Evolutionary conservation across 2,888 invertebrate genomes (phyloP), one percentile per base, ranked within the genome.

Genomic region (Hetaerina titia): DNA sequence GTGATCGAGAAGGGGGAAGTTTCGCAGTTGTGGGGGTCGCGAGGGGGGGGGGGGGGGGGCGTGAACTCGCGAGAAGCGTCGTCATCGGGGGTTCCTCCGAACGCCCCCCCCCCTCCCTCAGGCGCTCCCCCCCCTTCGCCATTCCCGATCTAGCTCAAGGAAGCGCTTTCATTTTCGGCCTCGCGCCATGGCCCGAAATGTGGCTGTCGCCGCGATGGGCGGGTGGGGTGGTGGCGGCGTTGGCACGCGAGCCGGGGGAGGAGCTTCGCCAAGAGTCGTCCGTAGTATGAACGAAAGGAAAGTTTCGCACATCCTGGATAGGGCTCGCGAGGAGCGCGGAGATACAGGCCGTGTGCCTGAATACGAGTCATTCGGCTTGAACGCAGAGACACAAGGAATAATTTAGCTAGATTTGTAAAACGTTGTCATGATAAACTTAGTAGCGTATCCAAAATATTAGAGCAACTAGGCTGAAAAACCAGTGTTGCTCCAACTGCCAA

Each of bases 81-180:
- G 81, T 81, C 81, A 81, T 31, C 45, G 45, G 81, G 81, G 81
- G 13, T 25, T 31, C 25, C 22, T 31, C 81, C 81, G 25, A 15
- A 81, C 25, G 69, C 69, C 69, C 69, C 69, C 69, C 4, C 45
- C 69, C n/a, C 31, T 31, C 69, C 6, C 69, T 4, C 69, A 22
- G n/a, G 8, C 22, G 2, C 69, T 69, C 22, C 22, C 69, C 69
- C 19, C 0, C 69, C 19, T 22, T 8, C n/a, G 31, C 81, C 81
- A 15, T 31, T 15, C 81, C 81, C 31, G 81, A 81, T 81, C 81
- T 81, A 81, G 81, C 81, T 81, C 81, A 81, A 81, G 81, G 81
- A 81, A 81, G 31, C 81, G 81, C 81, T 81, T 81, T 81, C 81
- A 81, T 81, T 81, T 81, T 81, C 81, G 81, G 81, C 31, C 81